Evolutionary conservation across 2,113 vertebrate genomes (phyloP), one percentile per base, ranked within the genome.

Genomic region (Oncorhynchus clarkii): DNA sequence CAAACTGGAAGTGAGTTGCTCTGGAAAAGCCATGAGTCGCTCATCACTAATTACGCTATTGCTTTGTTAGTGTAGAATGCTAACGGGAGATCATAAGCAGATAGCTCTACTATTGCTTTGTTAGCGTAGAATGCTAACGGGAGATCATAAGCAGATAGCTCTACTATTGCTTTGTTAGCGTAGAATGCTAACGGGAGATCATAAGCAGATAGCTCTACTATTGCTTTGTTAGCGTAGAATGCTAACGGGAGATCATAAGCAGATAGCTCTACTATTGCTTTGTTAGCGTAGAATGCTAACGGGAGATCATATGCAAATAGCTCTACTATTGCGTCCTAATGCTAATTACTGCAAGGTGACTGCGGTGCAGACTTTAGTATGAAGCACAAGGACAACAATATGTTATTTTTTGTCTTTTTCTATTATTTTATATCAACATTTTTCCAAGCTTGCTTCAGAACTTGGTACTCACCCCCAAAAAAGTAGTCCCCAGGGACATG

Each of bases 351-450:
- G 64, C 49, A 67, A 79, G 74, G 75, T 76, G 45, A 72, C 20
- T 16, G 13, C 59, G 7, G 6, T 24, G 66, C 72, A 65, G 75
- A 57, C 65, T 16, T 75, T 80, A 78, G 49, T 70, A 22, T 18
- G 65, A 67, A 77, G 75, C 12, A 29, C 22, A 34, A 31, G 14
- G 2, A 20, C 11, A 75, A 22, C 66, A 74, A 11, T 29, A 27
- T 16, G 65, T 67, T 67, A 29, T 84, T 82, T 70, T 76, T 73
- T 81, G 67, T 79, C 75, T 70, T 70, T 72, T 80, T 16, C 8
- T 78, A 82, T 84, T 54, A 5, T 54, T 14, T 5, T 51, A 14
- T 13, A 3, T 51, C 12, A 51, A 39, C 34, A 8, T 7, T 39
- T 39, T 39, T 39, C 8, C 8, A 39, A 39, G 49, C 49, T 27